Percentiles rank a stretch among this genome's conserved stretches.
phyloP scores from a whole-genome alignment of 2,113 vertebrate species.

The Cinclus mexicanus region DNA sequence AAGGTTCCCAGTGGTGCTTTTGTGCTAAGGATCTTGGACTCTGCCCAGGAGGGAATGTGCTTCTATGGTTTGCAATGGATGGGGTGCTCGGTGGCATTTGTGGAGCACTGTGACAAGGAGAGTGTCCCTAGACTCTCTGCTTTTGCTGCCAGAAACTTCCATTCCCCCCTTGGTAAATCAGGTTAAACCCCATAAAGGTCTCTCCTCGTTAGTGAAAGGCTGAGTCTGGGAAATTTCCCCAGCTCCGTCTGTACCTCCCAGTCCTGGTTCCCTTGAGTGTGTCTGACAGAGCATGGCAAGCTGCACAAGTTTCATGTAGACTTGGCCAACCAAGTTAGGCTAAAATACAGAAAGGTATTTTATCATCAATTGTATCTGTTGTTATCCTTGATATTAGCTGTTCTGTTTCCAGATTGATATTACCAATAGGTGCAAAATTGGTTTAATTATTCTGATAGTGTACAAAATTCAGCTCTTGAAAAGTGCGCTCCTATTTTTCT shows the following conservation, averaged over 20 bases:
- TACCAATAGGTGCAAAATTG: background rate
- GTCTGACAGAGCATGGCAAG: background rate
- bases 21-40: background rate
- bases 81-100: fast-evolving
- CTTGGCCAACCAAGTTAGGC: background rate
- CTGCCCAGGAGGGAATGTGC: background rate
- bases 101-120: background rate
- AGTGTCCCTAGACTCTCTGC: background rate
- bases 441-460: background rate
- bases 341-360: background rate
- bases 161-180: fast-evolving
- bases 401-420: background rate
- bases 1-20: background rate
- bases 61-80: fast-evolving
- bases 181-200: background rate
- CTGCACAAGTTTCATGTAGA: background rate
- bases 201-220: background rate
- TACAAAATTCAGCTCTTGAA: background rate
- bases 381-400: background rate
- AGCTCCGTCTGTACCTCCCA: background rate
- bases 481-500: background rate
- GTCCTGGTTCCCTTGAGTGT: background rate
- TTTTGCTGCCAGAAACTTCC: background rate
- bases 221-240: background rate
- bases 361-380: background rate